These are phyloP conservation scores for Chiloscyllium punctatum DNA, from an alignment of 2,797 vertebrate genomes.

Conservation along the genomic window DNA sequence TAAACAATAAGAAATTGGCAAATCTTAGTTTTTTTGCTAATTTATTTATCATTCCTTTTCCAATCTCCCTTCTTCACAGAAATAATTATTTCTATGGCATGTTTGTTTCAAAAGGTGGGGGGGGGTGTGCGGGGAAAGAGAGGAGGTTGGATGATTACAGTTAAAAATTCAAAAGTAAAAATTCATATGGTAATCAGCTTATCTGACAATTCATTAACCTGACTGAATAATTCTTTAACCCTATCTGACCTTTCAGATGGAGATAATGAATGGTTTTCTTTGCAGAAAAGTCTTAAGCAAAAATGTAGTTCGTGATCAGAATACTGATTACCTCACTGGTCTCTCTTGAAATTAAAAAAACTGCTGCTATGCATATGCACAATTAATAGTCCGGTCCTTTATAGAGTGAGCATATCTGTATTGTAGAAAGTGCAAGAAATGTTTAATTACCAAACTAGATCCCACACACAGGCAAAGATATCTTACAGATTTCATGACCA, in stretches of 20 bases:
- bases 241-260: slow-evolving; percentile 15
- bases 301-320: background rate
- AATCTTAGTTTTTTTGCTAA: background rate
- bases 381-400: background rate
- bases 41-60: background rate
- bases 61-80: background rate
- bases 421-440: background rate
- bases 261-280: slow-evolving; percentile 13
- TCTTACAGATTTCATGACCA: background rate
- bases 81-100: background rate
- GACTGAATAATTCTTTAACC: slow-evolving; percentile 26
- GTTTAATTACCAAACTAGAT: background rate
- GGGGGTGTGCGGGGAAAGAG: too few species aligned
- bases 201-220: slow-evolving; percentile 31
- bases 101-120: background rate
- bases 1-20: background rate
- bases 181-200: slow-evolving; percentile 27
- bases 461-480: background rate
- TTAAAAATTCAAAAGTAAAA: slow-evolving; percentile 19
- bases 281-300: background rate
- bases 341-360: background rate
- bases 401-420: background rate
- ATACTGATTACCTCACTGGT: background rate
- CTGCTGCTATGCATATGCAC: background rate
- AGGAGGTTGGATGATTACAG: background rate